phyloP scores from a whole-genome alignment of 2,797 vertebrate species.

The Discoglossus pictus region DNA sequence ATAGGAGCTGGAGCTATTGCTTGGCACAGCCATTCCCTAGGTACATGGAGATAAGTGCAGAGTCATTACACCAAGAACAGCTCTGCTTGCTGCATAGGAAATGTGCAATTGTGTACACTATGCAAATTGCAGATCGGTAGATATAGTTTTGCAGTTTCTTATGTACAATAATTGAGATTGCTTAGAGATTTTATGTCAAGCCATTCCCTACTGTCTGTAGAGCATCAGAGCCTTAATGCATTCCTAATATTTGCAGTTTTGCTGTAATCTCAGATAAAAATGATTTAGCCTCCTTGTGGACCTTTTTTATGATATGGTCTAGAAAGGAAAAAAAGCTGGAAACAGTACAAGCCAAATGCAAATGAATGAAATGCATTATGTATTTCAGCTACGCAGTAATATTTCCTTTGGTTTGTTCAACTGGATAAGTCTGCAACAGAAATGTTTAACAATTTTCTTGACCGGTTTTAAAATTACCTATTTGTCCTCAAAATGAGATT shows the following conservation, averaged over 20 bases:
- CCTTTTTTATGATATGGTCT: slow-evolving; percentile 12
- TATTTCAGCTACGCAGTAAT: slow-evolving; percentile 5
- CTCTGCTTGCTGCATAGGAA: slow-evolving; percentile 31
- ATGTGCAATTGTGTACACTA: slow-evolving; percentile 32
- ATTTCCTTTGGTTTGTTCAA: slow-evolving; percentile 19
- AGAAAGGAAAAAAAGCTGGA: slow-evolving; percentile 22
- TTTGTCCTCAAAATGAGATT: slow-evolving; percentile 17
- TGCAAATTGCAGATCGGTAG: slow-evolving; percentile 39
- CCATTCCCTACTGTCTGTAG: slow-evolving; percentile 23
- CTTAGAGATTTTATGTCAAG: slow-evolving; percentile 44
- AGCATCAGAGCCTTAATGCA: slow-evolving; percentile 20
- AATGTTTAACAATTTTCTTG: slow-evolving; percentile 15
- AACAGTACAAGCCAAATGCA: slow-evolving; percentile 7
- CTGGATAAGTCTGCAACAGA: not conserved
- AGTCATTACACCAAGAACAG: slow-evolving; percentile 35
- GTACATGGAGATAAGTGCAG: slow-evolving; percentile 36
- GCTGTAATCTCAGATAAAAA: slow-evolving; percentile 39
- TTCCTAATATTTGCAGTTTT: slow-evolving; percentile 45
- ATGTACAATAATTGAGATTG: slow-evolving; percentile 38
- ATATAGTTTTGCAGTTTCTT: slow-evolving; percentile 31
- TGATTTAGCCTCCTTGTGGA: slow-evolving; percentile 30
- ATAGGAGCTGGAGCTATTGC: slow-evolving; percentile 17
- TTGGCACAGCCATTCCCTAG: slow-evolving; percentile 20
- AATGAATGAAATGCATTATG: slow-evolving; percentile 32
- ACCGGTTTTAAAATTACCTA: slow-evolving; percentile 16